These are phyloP conservation scores for Pelodiscus sinensis DNA, from an alignment of 2,113 vertebrate species.

Conservation along the genomic window DNA sequence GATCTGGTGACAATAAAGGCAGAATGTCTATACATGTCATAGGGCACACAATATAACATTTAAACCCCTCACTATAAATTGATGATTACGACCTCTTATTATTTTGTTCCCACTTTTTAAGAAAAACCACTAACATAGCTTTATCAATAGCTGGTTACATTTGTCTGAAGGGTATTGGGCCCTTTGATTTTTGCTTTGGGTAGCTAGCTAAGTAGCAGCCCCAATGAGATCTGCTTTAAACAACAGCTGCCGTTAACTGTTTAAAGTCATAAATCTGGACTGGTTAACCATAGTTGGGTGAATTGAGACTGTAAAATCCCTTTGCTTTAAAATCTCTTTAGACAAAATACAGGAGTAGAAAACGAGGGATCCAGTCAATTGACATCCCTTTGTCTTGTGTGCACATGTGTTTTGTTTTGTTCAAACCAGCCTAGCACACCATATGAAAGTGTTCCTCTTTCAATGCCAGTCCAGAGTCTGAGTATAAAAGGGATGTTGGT, in stretches of 20 bases:
- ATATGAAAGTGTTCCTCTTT: neutral
- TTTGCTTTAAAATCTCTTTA: constrained; percentile 22
- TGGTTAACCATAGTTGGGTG: constrained; percentile 1
- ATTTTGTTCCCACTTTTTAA: neutral
- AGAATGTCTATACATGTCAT: neutral
- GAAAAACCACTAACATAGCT: neutral
- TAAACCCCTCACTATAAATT: neutral
- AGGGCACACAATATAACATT: neutral
- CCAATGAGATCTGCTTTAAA: neutral
- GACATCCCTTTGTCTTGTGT: neutral
- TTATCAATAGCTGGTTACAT: neutral
- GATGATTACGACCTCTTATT: neutral
- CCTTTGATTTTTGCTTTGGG: neutral
- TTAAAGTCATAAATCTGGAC: neutral
- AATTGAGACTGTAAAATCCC: neutral
- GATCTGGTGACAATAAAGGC: neutral
- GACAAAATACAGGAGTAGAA: neutral
- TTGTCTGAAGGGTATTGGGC: neutral
- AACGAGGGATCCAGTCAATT: neutral
- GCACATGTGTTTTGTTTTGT: constrained; percentile 32
- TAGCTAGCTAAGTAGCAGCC: neutral
- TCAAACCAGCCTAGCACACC: constrained; percentile 32
- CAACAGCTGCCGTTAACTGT: neutral
- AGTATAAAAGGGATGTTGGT: rapidly evolving
- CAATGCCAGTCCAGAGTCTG: neutral